Conservation (phyloP, 1,140 invertebrate species). For the Penaeus japonicus region DNA sequence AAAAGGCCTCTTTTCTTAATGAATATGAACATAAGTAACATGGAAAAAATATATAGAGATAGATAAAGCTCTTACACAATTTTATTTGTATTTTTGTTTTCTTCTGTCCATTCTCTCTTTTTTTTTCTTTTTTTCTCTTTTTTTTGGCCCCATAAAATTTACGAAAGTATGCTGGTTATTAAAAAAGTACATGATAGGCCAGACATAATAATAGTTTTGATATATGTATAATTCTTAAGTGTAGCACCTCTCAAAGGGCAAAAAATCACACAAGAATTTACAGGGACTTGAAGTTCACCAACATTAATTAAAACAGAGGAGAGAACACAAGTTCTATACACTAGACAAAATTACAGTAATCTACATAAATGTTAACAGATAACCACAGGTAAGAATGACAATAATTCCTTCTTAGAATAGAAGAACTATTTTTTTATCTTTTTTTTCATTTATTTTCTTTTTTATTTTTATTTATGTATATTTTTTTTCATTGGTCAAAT, state of each 20-base stretch:
- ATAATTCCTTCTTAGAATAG: not conserved
- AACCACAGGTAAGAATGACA: not conserved
- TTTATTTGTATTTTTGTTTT: slow-evolving; percentile 24
- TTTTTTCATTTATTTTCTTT: too few species aligned
- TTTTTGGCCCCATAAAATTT: slow-evolving; percentile 33
- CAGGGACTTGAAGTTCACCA: not conserved
- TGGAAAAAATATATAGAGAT: slow-evolving; percentile 7
- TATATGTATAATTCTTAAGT: slow-evolving; percentile 27
- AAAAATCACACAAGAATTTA: slow-evolving; percentile 18
- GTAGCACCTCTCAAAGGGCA: slow-evolving; percentile 35
- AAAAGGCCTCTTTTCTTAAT: not conserved
- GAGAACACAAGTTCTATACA: slow-evolving; percentile 24
- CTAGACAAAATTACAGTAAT: slow-evolving; percentile 37
- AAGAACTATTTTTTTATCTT: not conserved
- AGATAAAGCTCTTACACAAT: not conserved
- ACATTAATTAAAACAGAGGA: slow-evolving; percentile 26
- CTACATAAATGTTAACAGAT: slow-evolving; percentile 13
- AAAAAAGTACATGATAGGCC: slow-evolving; percentile 29
- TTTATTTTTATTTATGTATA: not conserved
- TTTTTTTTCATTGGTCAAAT: too few species aligned
- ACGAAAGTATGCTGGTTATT: slow-evolving; percentile 22
- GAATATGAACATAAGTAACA: not conserved
- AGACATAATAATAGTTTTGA: slow-evolving; percentile 21
- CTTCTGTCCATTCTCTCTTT: too few species aligned
- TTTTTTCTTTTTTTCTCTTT: not conserved